These are phyloP conservation scores for Podarcis siculus DNA, from an alignment of 2,797 vertebrate genomes.

Conservation along the genomic window DNA sequence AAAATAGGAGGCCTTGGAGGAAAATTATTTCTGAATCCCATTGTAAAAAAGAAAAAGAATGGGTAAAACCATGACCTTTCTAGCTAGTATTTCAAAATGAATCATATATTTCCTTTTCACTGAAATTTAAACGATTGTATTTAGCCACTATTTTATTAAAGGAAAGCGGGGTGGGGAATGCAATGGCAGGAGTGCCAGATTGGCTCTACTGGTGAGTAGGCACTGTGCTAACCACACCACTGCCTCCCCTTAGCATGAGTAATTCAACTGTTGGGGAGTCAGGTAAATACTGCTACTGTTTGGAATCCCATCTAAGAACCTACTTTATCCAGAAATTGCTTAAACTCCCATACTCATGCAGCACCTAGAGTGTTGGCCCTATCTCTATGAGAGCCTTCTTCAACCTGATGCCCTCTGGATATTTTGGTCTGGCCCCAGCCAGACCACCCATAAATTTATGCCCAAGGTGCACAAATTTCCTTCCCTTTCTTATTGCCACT, in stretches of 20 bases:
- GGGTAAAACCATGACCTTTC: background rate
- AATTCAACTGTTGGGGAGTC: too few species aligned
- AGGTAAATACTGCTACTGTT: background rate
- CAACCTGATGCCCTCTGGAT: too few species aligned
- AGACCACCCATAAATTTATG: too few species aligned
- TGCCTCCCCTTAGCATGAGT: too few species aligned
- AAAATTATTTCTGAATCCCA: background rate
- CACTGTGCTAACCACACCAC: too few species aligned
- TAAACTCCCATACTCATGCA: too few species aligned
- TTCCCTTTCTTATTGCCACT: too few species aligned
- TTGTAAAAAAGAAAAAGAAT: background rate
- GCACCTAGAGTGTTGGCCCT: too few species aligned
- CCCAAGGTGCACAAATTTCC: too few species aligned
- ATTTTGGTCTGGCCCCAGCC: too few species aligned
- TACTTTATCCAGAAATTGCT: background rate
- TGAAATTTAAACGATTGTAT: background rate
- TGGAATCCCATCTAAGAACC: background rate
- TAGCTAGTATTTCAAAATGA: conserved; percentile 7
- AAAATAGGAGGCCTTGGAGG: conserved; percentile 10
- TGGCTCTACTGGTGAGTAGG: background rate
- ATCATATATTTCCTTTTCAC: background rate
- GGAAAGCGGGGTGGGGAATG: background rate
- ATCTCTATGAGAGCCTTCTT: too few species aligned
- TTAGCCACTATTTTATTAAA: background rate
- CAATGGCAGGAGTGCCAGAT: too few species aligned